Evolutionary conservation across 2,113 vertebrate genomes (phyloP), one percentile per base, ranked within the genome.

Genomic region (Mormyrus iriodes): DNA sequence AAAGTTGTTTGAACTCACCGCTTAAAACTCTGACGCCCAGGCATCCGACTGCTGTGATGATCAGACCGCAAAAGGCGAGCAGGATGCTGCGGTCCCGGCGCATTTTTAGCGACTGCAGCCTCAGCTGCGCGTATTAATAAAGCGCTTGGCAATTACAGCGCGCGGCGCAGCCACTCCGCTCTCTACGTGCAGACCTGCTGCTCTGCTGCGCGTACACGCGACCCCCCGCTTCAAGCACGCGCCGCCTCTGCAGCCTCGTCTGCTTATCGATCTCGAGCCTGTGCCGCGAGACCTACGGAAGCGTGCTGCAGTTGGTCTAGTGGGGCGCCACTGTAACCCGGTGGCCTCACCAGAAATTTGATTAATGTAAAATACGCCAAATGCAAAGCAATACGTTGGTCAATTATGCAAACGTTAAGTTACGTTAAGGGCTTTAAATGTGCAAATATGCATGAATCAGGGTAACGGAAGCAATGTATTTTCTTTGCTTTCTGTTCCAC

Each of bases 381-480:
- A 85, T 17, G 42, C 85, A 82, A 27, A 86, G 24, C 46, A 58
- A 69, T 13, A 24, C 65, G 35, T 49, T 69, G 46, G 73, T 53
- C 53, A 87, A 82, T 91, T 89, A 91, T 87, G 88, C 21, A 53
- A 83, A 55, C 58, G 39, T 48, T 61, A 89, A 55, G 87, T 73
- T 84, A 51, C 39, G 85, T 27, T 35, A 69, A 21, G 86, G 13
- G 42, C 7, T 83, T 69, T 35, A 89, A 24, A 39, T 48, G 44
- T 65, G 73, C 15, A 88, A 86, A 86, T 6, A 44, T 83, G 31
- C 27, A n/a, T 13, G 24, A 27, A 42, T 99, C 98, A 0, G 97
- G 97, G 52, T 98, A 97, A 89, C 98, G 97, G 90, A 99, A 99
- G 42, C 21, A 84, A 84, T 84, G 19, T 10, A 84, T 84, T 82